phyloP scores from a whole-genome alignment of 2,888 invertebrate species.

The Hypsopygia costalis region DNA sequence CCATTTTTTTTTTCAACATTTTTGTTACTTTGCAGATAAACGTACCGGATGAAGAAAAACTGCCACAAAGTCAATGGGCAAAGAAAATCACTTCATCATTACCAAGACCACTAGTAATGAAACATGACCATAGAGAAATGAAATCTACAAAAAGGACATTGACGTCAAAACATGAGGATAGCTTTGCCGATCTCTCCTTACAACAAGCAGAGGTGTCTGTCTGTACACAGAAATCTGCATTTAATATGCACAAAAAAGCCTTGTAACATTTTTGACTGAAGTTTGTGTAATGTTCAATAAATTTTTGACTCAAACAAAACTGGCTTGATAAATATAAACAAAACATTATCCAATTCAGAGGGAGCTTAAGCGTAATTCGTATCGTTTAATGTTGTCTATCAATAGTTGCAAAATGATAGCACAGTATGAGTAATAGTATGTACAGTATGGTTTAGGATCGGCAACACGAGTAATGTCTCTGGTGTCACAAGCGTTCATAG shows the following conservation, averaged over 20 bases:
- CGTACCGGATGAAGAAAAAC: conserved; percentile 40
- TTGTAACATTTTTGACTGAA: background rate
- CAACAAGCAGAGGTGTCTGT: conserved; percentile 60
- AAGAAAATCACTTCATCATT: conserved; percentile 42
- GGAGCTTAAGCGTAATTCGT: too few species aligned
- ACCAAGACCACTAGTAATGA: conserved; percentile 48
- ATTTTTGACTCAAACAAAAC: background rate
- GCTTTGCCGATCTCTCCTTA: conserved; percentile 49
- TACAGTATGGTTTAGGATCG: too few species aligned
- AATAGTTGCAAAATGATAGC: too few species aligned
- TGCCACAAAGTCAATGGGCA: conserved; percentile 46
- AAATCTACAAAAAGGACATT: conserved; percentile 30
- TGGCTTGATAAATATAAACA: too few species aligned
- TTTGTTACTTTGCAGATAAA: conserved; percentile 38
- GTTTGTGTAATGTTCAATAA: background rate
- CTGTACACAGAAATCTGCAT: conserved; percentile 53
- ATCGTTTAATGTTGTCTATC: too few species aligned
- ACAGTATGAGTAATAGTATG: too few species aligned
- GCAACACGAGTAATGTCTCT: too few species aligned
- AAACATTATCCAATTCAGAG: too few species aligned
- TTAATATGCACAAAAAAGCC: conserved; percentile 29
- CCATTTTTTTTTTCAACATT: too few species aligned
- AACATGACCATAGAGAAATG: conserved; percentile 47
- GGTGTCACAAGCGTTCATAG: too few species aligned
- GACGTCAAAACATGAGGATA: conserved; percentile 40